Evolutionary conservation across 2,113 vertebrate genomes (phyloP).

Genomic region (Ovis aries): DNA sequence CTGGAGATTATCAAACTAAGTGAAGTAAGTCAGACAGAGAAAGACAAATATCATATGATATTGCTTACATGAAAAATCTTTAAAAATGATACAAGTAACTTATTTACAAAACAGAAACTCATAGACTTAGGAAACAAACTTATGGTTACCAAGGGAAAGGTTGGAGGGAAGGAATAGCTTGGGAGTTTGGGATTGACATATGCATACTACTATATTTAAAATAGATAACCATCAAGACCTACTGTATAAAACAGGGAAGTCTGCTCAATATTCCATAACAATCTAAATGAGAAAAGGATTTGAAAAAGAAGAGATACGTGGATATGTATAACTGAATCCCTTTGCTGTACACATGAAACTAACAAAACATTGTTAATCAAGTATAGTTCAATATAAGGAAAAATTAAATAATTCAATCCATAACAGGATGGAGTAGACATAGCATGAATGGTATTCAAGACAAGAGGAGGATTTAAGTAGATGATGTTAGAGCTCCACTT

Average conservation of each 20-base stretch:
- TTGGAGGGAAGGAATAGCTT: not conserved
- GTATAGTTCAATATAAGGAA: not conserved
- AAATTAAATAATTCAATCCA: not conserved
- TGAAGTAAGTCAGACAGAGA: not conserved
- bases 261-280: not conserved
- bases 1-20: not conserved
- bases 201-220: not conserved
- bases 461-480: not conserved
- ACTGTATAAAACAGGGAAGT: not conserved
- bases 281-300: not conserved
- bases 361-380: not conserved
- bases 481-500: not conserved
- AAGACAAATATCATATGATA: not conserved
- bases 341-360: not conserved
- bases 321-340: not conserved
- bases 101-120: not conserved
- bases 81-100: not conserved
- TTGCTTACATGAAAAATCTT: not conserved
- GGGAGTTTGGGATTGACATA: not conserved
- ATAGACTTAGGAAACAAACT: not conserved
- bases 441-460: not conserved
- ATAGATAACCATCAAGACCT: not conserved
- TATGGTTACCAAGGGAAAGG: not conserved
- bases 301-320: not conserved
- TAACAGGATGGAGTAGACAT: not conserved